Evolutionary conservation across 1,140 invertebrate genomes (phyloP).

Genomic region (Ceratina japonica): DNA sequence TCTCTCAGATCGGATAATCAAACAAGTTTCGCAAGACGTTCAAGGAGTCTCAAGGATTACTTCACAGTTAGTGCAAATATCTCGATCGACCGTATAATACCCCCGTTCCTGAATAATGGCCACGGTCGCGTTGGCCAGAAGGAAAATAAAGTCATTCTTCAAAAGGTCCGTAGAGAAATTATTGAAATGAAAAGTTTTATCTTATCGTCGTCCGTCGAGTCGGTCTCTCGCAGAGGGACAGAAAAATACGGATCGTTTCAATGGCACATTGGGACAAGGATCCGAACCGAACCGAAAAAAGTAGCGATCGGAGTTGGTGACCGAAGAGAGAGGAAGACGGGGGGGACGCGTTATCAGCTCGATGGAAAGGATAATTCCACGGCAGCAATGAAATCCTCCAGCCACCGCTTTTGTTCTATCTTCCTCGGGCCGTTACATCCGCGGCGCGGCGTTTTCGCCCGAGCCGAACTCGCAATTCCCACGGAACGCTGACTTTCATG

Average conservation of each 20-base stretch:
- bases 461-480: slow-evolving; percentile 25
- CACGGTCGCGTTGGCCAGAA: no score
- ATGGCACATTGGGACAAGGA: neutral
- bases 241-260: slow-evolving; percentile 35
- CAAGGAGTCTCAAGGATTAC: no score
- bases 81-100: no score
- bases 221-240: no score
- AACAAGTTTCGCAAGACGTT: no score
- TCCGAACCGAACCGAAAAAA: slow-evolving; percentile 1
- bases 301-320: slow-evolving; percentile 20
- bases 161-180: slow-evolving; percentile 7
- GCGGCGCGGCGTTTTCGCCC: neutral
- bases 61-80: no score
- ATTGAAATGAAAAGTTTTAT: slow-evolving; percentile 33
- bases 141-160: neutral
- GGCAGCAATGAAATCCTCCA: slow-evolving; percentile 41
- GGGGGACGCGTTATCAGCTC: slow-evolving; percentile 21
- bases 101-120: no score
- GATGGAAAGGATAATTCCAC: slow-evolving; percentile 43
- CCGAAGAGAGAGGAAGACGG: neutral
- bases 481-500: neutral
- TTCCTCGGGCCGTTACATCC: slow-evolving; percentile 24
- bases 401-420: slow-evolving; percentile 36
- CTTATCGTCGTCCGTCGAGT: neutral
- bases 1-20: no score